Evolutionary conservation across 1,140 invertebrate genomes (phyloP).

Genomic region (Trachymyrmex septentrionalis): DNA sequence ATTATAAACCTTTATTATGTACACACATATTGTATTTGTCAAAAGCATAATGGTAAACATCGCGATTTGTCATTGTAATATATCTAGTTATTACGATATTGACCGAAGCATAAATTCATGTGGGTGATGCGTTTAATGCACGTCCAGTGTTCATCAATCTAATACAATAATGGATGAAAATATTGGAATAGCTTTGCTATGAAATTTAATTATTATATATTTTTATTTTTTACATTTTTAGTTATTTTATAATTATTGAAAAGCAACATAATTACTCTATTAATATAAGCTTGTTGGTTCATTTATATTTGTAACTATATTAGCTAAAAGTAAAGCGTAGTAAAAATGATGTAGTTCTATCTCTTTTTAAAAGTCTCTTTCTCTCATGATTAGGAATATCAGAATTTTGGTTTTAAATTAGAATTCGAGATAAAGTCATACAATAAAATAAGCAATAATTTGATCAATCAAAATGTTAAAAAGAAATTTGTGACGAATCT

Average conservation of each 20-base stretch:
- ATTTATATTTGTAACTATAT: background rate
- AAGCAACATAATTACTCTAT: background rate
- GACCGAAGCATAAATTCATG: background rate
- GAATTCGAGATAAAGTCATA: background rate
- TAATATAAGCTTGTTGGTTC: background rate
- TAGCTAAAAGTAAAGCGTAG: background rate
- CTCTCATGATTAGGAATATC: background rate
- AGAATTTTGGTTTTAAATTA: constrained; percentile 1
- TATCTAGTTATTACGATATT: background rate
- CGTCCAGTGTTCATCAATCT: constrained; percentile 1
- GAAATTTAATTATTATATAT: background rate
- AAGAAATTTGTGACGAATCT: background rate
- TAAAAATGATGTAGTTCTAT: background rate
- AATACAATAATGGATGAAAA: constrained; percentile 1
- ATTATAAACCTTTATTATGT: background rate
- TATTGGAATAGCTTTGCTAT: constrained; percentile 4
- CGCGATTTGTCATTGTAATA: constrained; percentile 17
- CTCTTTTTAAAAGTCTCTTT: background rate
- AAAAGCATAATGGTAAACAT: constrained; percentile 3
- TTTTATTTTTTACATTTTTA: background rate
- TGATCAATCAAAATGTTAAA: background rate
- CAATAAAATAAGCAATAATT: background rate
- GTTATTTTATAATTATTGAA: no score
- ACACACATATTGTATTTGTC: background rate
- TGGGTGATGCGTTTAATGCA: constrained; percentile 10